These are phyloP conservation scores for Pimephales promelas DNA, from an alignment of 2,113 vertebrate genomes.

Conservation along the genomic window DNA sequence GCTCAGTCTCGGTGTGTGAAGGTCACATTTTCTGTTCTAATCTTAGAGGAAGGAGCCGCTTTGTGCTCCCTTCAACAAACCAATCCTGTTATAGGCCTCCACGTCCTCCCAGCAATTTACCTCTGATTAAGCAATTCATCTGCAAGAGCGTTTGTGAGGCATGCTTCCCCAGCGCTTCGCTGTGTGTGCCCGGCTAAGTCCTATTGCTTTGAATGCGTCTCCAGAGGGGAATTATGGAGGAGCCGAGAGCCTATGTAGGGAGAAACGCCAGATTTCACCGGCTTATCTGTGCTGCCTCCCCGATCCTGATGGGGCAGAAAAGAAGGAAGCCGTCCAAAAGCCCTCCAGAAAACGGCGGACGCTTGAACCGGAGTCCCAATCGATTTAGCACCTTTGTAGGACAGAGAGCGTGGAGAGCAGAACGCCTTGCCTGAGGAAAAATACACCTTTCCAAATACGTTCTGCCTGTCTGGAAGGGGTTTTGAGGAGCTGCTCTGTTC, in stretches of 20 bases:
- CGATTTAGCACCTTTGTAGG: constrained; percentile 48
- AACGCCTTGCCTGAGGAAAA: constrained; percentile 35
- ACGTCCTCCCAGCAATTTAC: constrained; percentile 58
- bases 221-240: constrained; percentile 54
- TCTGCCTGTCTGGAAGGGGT: constrained; percentile 2
- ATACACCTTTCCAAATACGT: constrained; percentile 9
- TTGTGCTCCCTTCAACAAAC: constrained; percentile 47
- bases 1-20: constrained; percentile 54
- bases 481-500: not conserved
- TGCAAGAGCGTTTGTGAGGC: constrained; percentile 51
- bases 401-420: constrained; percentile 39
- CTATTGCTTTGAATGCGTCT: constrained; percentile 59
- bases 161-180: constrained; percentile 25
- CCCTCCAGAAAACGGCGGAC: constrained; percentile 52
- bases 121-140: constrained; percentile 65
- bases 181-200: constrained; percentile 49
- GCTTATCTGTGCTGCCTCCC: constrained; percentile 61
- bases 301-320: constrained; percentile 54
- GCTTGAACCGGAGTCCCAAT: constrained; percentile 55
- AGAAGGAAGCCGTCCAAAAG: constrained; percentile 53
- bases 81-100: constrained; percentile 49
- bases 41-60: constrained; percentile 51
- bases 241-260: constrained; percentile 35
- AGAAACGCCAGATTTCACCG: constrained; percentile 56
- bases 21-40: constrained; percentile 61